Conservation (phyloP, 2,113 vertebrate genomes). For the Chauna torquata region DNA sequence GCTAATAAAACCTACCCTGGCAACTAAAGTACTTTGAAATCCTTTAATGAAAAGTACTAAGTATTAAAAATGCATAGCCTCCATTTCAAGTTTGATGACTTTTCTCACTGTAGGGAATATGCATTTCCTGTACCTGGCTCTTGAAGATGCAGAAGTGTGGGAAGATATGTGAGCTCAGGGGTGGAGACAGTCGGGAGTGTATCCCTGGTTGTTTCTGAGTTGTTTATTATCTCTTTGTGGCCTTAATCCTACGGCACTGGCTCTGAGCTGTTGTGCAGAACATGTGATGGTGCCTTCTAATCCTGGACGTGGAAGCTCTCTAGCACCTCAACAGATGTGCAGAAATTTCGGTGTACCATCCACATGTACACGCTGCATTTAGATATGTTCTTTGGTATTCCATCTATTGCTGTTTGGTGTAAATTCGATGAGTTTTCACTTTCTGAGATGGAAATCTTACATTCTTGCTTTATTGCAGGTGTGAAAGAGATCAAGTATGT, state of each 20-base stretch:
- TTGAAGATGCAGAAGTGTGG: not conserved
- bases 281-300: slow-evolving; percentile 34
- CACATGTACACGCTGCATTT: not conserved
- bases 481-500: not conserved
- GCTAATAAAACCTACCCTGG: not conserved
- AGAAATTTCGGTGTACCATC: slow-evolving; percentile 2
- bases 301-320: slow-evolving; percentile 35
- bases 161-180: not conserved
- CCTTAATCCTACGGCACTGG: slow-evolving; percentile 27
- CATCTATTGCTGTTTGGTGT: not conserved
- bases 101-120: not conserved
- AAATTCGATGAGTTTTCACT: not conserved
- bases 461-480: not conserved
- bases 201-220: slow-evolving; percentile 29
- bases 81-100: not conserved
- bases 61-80: not conserved
- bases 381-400: not conserved
- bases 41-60: not conserved
- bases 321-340: not conserved
- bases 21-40: not conserved
- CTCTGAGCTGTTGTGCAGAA: not conserved
- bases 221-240: slow-evolving; percentile 30
- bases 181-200: not conserved
- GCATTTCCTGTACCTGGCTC: not conserved
- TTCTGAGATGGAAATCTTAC: not conserved